Evolutionary conservation across 2,888 invertebrate species (phyloP).

Genomic region (Coenonympha arcania): DNA sequence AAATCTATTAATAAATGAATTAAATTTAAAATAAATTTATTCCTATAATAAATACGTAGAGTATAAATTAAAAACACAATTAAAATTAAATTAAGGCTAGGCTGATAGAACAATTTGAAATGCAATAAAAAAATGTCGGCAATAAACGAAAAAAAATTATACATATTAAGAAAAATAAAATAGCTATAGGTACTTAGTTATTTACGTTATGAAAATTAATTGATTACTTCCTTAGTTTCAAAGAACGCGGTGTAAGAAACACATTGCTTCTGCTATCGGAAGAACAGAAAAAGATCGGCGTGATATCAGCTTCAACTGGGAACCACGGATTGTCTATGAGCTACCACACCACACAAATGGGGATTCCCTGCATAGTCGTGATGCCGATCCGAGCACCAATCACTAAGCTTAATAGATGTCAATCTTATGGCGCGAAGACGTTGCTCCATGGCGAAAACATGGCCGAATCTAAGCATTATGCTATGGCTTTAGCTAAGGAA

Average conservation of each 20-base stretch:
- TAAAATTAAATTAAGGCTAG: too few species aligned
- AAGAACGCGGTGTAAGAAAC: slow-evolving; percentile 93
- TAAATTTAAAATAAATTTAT: too few species aligned
- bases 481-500: slow-evolving; percentile 81
- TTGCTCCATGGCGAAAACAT: slow-evolving; percentile 84
- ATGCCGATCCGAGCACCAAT: slow-evolving; percentile 92
- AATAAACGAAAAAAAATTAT: too few species aligned
- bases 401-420: slow-evolving; percentile 90
- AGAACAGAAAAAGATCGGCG: slow-evolving; percentile 83
- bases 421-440: slow-evolving; percentile 84
- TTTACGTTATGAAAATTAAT: background rate
- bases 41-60: too few species aligned
- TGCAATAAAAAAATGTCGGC: too few species aligned
- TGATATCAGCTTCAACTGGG: slow-evolving; percentile 91
- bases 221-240: slow-evolving; percentile 78
- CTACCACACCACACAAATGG: slow-evolving; percentile 80
- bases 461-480: slow-evolving; percentile 83
- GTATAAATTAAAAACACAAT: too few species aligned
- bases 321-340: slow-evolving; percentile 89
- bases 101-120: too few species aligned
- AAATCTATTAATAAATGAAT: too few species aligned
- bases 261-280: slow-evolving; percentile 81
- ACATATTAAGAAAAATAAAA: too few species aligned
- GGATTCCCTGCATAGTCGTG: slow-evolving; percentile 85
- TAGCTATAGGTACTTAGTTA: too few species aligned